phyloP scores from a whole-genome alignment of 2,113 vertebrate genomes.

The Coregonus clupeaformis region DNA sequence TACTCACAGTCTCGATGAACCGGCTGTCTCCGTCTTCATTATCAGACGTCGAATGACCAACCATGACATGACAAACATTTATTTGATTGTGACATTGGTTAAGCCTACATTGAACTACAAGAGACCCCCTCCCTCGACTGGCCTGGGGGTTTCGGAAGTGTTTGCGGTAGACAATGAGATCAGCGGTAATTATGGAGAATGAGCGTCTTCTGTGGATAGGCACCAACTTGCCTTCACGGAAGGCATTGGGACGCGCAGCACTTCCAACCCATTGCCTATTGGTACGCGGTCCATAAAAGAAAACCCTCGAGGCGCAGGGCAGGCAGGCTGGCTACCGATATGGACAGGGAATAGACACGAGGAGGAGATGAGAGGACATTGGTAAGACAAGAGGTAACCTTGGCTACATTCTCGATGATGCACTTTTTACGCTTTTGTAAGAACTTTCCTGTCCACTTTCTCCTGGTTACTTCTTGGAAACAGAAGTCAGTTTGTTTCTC shows the following conservation, averaged over 20 bases:
- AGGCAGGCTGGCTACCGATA: conserved; percentile 34
- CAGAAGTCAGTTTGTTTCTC: not conserved
- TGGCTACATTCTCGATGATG: not conserved
- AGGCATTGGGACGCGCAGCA: conserved; percentile 50
- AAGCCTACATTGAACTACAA: too few relatives aligned
- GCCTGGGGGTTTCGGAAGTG: too few relatives aligned
- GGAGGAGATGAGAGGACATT: not conserved
- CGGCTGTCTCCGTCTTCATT: too few relatives aligned
- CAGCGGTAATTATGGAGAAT: not conserved
- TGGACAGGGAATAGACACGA: conserved; percentile 28
- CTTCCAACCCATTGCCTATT: conserved; percentile 53
- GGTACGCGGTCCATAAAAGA: conserved; percentile 44
- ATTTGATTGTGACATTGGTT: too few relatives aligned
- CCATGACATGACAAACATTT: too few relatives aligned
- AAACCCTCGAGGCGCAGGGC: conserved; percentile 38
- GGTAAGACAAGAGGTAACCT: not conserved
- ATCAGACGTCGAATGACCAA: too few relatives aligned
- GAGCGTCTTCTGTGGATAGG: conserved; percentile 42
- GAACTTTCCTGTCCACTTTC: not conserved
- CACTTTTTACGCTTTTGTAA: not conserved
- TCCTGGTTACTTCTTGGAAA: not conserved
- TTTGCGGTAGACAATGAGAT: too few relatives aligned
- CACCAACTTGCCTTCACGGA: conserved; percentile 55
- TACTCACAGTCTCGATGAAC: too few relatives aligned
- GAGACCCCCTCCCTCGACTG: too few relatives aligned